phyloP scores from a whole-genome alignment of 2,113 vertebrate species.

The Turdus rufiventris region DNA sequence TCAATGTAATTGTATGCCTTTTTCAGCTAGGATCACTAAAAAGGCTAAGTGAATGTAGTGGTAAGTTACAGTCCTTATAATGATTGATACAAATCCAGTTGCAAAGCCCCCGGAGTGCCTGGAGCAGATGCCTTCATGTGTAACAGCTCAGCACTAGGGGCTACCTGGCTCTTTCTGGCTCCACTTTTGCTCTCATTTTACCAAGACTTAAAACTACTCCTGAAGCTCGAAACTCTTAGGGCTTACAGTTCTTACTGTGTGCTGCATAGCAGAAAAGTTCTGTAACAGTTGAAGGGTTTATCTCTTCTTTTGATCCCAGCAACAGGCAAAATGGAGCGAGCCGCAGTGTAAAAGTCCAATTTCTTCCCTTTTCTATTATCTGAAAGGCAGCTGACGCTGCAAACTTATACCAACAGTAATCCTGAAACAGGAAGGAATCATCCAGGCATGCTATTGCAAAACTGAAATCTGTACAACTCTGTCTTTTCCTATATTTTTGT shows the following conservation, averaged over 20 bases:
- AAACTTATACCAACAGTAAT: background rate
- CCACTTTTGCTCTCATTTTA: background rate
- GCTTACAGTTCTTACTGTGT: background rate
- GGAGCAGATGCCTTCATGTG: background rate
- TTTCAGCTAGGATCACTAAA: background rate
- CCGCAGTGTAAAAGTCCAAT: background rate
- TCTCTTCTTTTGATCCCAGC: background rate
- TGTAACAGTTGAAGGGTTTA: background rate
- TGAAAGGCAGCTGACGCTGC: background rate
- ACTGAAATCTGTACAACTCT: background rate
- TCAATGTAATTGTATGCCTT: accelerated
- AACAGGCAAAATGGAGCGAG: background rate
- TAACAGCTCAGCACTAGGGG: background rate
- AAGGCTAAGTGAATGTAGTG: background rate
- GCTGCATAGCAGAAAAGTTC: background rate
- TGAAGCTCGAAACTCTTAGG: background rate
- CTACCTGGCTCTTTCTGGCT: background rate
- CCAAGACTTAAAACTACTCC: background rate
- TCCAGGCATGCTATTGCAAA: background rate
- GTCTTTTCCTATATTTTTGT: background rate
- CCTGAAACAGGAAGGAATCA: constrained; percentile 19
- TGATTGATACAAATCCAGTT: background rate
- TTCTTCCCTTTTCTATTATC: constrained; percentile 3
- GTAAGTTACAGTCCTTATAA: background rate
- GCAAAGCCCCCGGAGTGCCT: background rate